Evolutionary conservation across 2,113 vertebrate genomes (phyloP).

Genomic region (Nibea coibor): DNA sequence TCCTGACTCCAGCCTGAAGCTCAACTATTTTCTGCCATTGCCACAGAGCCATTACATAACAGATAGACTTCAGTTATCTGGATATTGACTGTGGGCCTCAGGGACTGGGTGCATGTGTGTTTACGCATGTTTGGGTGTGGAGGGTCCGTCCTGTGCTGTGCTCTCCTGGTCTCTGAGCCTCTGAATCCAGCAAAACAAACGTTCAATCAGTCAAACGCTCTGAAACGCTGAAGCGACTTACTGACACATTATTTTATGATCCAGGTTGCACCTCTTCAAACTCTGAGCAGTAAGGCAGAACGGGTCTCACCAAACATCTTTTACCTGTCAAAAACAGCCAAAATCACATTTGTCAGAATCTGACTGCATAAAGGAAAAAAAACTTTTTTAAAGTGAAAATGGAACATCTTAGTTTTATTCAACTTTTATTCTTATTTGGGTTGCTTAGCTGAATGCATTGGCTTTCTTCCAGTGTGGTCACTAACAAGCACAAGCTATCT

Average conservation of each 20-base stretch:
- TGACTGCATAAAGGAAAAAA: neutral
- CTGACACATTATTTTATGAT: neutral
- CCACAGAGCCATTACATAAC: conserved; percentile 31
- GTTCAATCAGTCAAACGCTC: neutral
- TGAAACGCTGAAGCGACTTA: neutral
- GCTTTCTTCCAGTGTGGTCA: neutral
- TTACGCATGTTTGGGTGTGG: neutral
- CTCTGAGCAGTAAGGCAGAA: neutral
- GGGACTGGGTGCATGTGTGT: neutral
- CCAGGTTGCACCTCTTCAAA: neutral
- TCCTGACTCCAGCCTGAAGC: neutral
- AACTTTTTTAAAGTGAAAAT: neutral
- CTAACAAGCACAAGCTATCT: neutral
- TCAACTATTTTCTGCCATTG: neutral
- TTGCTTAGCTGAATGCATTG: neutral
- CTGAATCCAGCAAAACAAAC: conserved; percentile 2
- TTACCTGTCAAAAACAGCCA: neutral
- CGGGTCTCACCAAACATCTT: neutral
- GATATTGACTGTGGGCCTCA: conserved; percentile 33
- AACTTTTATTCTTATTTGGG: neutral
- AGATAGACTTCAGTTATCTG: conserved; percentile 4
- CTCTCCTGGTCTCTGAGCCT: conserved; percentile 27
- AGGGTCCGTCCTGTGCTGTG: neutral
- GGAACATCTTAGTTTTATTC: neutral
- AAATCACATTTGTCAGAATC: neutral